Evolutionary conservation across 23 tunicate genomes (phyloP).

Genomic region (Clavelina lepadiformis): DNA sequence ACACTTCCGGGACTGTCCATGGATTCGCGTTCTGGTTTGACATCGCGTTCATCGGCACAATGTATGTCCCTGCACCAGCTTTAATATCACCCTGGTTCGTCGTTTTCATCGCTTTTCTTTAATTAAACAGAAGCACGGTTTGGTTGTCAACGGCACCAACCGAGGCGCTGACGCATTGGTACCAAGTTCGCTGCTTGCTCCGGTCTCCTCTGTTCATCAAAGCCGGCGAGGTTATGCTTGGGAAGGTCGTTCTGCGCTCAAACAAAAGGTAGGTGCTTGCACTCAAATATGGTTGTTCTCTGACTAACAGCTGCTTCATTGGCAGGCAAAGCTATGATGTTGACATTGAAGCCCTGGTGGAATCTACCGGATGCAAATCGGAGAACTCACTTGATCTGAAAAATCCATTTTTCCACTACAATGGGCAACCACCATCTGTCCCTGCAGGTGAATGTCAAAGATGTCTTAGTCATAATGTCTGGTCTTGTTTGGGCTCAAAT

Average conservation of each 20-base stretch:
- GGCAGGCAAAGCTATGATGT: constrained; percentile 97
- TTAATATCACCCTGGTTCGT: not conserved
- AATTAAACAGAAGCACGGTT: constrained; percentile 43
- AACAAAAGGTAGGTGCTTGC: constrained; percentile 67
- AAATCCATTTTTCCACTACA: constrained; percentile 97
- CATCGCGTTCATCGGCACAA: constrained; percentile 92
- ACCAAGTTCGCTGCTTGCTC: constrained; percentile 94
- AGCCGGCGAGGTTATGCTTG: constrained; percentile 89
- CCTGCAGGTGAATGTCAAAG: constrained; percentile 71
- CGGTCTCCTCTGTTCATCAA: constrained; percentile 95
- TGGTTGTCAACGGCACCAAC: constrained; percentile 99
- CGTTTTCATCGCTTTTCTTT: not conserved
- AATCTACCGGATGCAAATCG: constrained; percentile 93
- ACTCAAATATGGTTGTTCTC: not conserved
- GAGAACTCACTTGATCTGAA: constrained; percentile 94
- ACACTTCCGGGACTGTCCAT: constrained; percentile 92
- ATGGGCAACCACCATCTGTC: constrained; percentile 75
- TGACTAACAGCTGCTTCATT: not conserved
- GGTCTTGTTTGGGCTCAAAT: too few species aligned
- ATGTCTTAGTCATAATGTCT: too few species aligned
- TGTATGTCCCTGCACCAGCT: constrained; percentile 30
- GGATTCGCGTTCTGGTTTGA: constrained; percentile 99
- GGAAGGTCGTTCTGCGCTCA: constrained; percentile 88
- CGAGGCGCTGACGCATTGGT: constrained; percentile 98
- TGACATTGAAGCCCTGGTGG: constrained; percentile 96